Conservation (phyloP, 1,140 invertebrate species). For the Glossosoma conforme region DNA sequence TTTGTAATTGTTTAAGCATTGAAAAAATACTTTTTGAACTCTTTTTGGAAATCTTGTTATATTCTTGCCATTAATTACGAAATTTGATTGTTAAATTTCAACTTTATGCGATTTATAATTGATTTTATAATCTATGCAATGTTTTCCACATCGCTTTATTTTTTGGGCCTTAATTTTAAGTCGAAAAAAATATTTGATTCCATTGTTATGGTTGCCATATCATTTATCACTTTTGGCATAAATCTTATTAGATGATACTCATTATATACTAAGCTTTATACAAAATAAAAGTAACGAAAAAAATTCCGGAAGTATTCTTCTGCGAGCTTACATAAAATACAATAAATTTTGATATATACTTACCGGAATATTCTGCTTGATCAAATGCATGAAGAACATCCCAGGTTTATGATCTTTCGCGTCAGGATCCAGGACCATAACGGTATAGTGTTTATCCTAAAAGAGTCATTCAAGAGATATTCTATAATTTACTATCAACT, state of each 20-base stretch:
- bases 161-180: too few relatives aligned
- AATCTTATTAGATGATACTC: background rate
- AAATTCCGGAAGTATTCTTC: background rate
- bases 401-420: slow-evolving; percentile 25
- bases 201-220: background rate
- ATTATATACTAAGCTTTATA: background rate
- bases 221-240: background rate
- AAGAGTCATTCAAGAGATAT: background rate
- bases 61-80: too few relatives aligned
- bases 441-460: slow-evolving; percentile 20
- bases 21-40: too few relatives aligned
- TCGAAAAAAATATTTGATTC: background rate
- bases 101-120: too few relatives aligned
- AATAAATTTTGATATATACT: slow-evolving; percentile 4
- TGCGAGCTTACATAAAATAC: background rate
- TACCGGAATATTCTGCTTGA: slow-evolving; percentile 28
- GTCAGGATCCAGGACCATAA: slow-evolving; percentile 33
- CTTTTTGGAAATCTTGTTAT: too few relatives aligned
- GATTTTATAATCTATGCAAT: too few relatives aligned
- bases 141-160: too few relatives aligned
- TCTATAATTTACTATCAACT: background rate
- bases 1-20: too few relatives aligned
- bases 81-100: too few relatives aligned
- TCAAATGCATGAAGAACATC: slow-evolving; percentile 36
- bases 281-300: background rate